These are phyloP conservation scores for Parauchenoglanis ngamensis DNA, from an alignment of 2,797 vertebrate species.

Conservation along the genomic window DNA sequence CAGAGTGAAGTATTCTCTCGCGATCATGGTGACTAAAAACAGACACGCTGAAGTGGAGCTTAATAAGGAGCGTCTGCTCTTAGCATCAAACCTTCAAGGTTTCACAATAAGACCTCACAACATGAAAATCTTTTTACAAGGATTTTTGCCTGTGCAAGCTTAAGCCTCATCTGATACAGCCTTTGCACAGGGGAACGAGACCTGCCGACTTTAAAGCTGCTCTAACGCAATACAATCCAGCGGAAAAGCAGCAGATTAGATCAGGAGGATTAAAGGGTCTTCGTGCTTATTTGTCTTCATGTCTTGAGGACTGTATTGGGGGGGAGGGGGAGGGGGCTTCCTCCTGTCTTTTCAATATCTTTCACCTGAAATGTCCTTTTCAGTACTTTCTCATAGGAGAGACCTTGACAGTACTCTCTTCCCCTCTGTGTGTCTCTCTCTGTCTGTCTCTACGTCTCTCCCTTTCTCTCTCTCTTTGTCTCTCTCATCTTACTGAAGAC, in stretches of 20 bases:
- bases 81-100: constrained; percentile 32
- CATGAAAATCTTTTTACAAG: neutral
- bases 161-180: constrained; percentile 23
- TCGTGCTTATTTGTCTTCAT: constrained; percentile 41
- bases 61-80: constrained; percentile 48
- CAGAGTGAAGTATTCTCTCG: constrained; percentile 28
- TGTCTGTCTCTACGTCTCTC: neutral
- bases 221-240: constrained; percentile 23
- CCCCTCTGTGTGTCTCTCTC: neutral
- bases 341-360: neutral
- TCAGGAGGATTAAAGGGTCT: constrained; percentile 39
- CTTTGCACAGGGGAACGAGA: neutral
- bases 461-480: neutral
- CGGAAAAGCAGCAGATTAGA: constrained; percentile 39
- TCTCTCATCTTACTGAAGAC: neutral
- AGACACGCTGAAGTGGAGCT: constrained; percentile 3
- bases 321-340: neutral
- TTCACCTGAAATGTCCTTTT: constrained; percentile 25
- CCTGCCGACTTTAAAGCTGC: constrained; percentile 36
- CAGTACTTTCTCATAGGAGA: neutral
- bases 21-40: constrained; percentile 51
- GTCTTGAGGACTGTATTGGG: constrained; percentile 2
- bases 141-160: constrained; percentile 31
- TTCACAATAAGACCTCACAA: neutral
- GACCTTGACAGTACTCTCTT: neutral